Evolutionary conservation across 2,888 invertebrate species (phyloP).

Genomic region (Brachycybe producta): DNA sequence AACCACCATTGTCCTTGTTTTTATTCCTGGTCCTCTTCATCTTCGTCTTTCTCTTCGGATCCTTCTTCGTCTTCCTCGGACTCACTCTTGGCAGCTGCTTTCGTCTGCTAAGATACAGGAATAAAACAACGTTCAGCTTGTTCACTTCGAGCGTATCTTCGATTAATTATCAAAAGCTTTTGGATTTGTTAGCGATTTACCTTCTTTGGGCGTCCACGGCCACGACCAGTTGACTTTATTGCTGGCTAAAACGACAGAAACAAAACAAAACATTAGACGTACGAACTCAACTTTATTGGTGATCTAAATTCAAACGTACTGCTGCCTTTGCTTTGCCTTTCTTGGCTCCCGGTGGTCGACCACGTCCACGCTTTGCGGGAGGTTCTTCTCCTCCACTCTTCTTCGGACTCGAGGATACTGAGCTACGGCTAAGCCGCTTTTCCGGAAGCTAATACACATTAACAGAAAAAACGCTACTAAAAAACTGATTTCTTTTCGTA

Average conservation of each 20-base stretch:
- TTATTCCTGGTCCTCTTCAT: conserved; percentile 9
- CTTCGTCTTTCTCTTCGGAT: conserved; percentile 6
- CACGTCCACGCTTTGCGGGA: conserved; percentile 43
- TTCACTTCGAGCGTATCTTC: no score
- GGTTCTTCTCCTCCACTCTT: conserved; percentile 27
- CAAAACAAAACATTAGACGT: not conserved
- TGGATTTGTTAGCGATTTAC: conserved; percentile 10
- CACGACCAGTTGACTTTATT: conserved; percentile 27
- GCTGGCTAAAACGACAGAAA: conserved; percentile 14
- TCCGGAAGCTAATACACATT: no score
- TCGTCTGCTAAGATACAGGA: not conserved
- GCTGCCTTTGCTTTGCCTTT: conserved; percentile 37
- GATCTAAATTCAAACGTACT: conserved; percentile 22
- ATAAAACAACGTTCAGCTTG: not conserved
- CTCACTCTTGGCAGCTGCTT: conserved; percentile 1
- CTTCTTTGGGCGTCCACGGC: conserved; percentile 38
- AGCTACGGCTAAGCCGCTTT: conserved; percentile 1
- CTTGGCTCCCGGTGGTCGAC: conserved; percentile 44
- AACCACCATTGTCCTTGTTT: not conserved
- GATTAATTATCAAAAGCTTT: no score
- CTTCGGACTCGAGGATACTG: conserved; percentile 1
- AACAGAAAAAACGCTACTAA: no score
- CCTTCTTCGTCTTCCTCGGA: conserved; percentile 10
- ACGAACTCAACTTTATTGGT: not conserved
- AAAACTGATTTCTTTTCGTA: no score